Conservation (phyloP, 2,113 vertebrate genomes). For the Poicephalus gulielmi region DNA sequence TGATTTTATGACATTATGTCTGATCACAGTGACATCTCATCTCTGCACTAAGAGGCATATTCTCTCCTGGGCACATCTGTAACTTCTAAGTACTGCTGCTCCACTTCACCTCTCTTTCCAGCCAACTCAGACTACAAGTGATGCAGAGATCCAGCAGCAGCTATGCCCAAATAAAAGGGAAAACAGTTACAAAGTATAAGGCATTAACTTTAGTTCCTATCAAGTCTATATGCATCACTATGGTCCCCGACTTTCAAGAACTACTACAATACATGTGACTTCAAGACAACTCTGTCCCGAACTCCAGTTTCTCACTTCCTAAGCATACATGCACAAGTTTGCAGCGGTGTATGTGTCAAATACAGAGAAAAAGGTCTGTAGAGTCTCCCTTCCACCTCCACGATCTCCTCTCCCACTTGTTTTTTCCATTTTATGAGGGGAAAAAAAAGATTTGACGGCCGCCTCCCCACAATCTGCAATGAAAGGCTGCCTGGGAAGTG, state of each 20-base stretch:
- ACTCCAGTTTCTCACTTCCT: not conserved
- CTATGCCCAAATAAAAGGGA: not conserved
- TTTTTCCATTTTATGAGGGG: not conserved
- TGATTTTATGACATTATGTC: not conserved
- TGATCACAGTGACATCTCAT: not conserved
- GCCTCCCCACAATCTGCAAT: rapidly evolving
- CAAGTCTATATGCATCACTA: not conserved
- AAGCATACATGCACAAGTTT: not conserved
- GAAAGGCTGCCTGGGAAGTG: rapidly evolving
- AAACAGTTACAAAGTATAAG: not conserved
- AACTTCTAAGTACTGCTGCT: not conserved
- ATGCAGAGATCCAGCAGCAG: not conserved
- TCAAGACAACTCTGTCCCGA: not conserved
- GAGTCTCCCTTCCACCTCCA: not conserved
- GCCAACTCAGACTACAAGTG: not conserved
- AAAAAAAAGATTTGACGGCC: not conserved
- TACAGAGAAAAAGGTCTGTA: rapidly evolving
- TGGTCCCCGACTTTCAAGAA: not conserved
- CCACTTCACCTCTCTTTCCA: not conserved
- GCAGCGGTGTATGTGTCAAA: not conserved
- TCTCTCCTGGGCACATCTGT: not conserved
- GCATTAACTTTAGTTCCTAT: not conserved
- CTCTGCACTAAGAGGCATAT: not conserved
- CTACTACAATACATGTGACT: rapidly evolving
- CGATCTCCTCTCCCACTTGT: not conserved